phyloP scores from a whole-genome alignment of 1,140 invertebrate species.

The Sycophaga agraensis region DNA sequence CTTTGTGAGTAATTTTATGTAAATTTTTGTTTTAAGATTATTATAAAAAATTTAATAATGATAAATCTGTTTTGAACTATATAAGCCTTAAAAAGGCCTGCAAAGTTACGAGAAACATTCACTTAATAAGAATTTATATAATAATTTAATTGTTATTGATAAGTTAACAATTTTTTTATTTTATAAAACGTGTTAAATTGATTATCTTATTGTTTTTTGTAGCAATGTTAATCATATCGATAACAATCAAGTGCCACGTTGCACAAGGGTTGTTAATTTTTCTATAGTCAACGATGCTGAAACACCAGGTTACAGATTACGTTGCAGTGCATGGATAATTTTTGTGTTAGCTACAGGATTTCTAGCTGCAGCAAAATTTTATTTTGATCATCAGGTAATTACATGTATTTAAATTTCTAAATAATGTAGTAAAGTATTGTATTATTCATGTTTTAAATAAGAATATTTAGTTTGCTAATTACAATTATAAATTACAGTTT shows the following conservation, averaged over 20 bases:
- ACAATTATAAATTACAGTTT: not conserved
- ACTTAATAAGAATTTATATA: no score
- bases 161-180: no score
- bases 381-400: constrained; percentile 66
- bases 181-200: no score
- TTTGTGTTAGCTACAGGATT: constrained; percentile 67
- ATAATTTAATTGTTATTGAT: no score
- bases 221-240: constrained; percentile 44
- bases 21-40: no score
- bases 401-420: not conserved
- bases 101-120: no score
- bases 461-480: constrained; percentile 2
- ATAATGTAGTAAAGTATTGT: constrained; percentile 5
- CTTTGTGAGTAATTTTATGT: no score
- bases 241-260: constrained; percentile 42
- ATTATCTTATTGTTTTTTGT: constrained; percentile 28
- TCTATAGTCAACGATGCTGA: constrained; percentile 46
- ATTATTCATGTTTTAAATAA: constrained; percentile 21
- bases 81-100: no score
- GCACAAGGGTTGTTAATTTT: constrained; percentile 43
- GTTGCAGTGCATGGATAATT: constrained; percentile 68
- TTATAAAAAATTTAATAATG: no score
- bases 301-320: constrained; percentile 42
- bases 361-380: constrained; percentile 68
- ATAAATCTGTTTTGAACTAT: no score